Conservation (phyloP, 2,797 vertebrate species). For the Falco biarmicus region DNA sequence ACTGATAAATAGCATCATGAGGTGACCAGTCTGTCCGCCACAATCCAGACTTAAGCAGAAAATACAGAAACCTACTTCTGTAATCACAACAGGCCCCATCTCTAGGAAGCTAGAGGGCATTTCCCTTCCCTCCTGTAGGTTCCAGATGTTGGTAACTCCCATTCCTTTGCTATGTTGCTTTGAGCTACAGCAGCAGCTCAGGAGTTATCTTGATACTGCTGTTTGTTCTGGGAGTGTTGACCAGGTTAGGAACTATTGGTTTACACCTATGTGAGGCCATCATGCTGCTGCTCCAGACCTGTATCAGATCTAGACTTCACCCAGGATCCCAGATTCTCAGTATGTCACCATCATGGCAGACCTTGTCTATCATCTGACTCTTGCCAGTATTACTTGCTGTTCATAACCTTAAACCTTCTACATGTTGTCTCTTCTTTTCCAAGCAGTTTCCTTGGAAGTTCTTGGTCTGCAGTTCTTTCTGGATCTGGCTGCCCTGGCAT, state of each 20-base stretch:
- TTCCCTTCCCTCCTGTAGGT: neutral
- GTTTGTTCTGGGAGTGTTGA: neutral
- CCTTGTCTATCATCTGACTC: neutral
- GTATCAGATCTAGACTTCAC: neutral
- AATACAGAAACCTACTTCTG: neutral
- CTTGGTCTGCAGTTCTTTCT: neutral
- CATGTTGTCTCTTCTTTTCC: neutral
- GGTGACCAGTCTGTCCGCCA: neutral
- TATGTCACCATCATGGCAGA: neutral
- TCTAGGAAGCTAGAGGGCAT: neutral
- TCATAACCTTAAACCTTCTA: neutral
- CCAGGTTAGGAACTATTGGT: neutral
- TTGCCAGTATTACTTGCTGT: neutral
- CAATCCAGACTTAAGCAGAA: neutral
- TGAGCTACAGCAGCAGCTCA: neutral
- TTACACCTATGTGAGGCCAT: neutral
- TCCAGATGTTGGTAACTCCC: neutral
- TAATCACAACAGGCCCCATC: neutral
- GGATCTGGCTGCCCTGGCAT: neutral
- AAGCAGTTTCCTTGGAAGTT: neutral
- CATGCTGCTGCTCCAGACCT: neutral
- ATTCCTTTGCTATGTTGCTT: neutral
- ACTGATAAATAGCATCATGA: rapidly evolving
- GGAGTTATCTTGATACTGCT: neutral
- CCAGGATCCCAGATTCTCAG: neutral